Conservation (phyloP, 2,113 vertebrate genomes). For the Neodontobutis hainanensis region DNA sequence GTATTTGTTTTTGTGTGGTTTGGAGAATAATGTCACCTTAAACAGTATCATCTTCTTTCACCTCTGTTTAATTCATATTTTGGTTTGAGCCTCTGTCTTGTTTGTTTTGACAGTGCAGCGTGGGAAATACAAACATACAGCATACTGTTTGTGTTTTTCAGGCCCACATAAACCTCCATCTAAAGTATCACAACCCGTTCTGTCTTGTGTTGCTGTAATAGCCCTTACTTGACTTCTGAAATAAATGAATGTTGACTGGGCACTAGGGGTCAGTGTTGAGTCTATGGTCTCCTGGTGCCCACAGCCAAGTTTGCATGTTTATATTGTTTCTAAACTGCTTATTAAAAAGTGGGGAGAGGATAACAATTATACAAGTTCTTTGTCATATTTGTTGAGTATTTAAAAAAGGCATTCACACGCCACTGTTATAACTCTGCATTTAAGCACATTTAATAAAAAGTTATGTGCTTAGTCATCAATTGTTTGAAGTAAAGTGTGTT, state of each 20-base stretch:
- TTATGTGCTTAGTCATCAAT: constrained; percentile 34
- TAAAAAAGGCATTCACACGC: constrained; percentile 16
- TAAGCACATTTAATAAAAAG: constrained; percentile 36
- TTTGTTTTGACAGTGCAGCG: constrained; percentile 65
- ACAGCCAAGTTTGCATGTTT: constrained; percentile 29
- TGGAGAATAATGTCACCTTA: constrained; percentile 52
- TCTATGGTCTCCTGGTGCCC: constrained; percentile 26
- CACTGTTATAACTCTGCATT: constrained; percentile 21
- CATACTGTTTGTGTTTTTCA: constrained; percentile 53
- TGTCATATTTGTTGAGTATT: constrained; percentile 22
- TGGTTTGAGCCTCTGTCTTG: constrained; percentile 52
- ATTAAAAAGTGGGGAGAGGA: constrained; percentile 37
- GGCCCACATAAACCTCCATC: constrained; percentile 43
- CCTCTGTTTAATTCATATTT: constrained; percentile 69
- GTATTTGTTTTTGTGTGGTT: constrained; percentile 54
- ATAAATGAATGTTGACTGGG: constrained; percentile 14
- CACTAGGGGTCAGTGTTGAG: constrained; percentile 75
- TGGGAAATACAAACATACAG: constrained; percentile 68
- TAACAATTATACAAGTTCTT: constrained; percentile 27
- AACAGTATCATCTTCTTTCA: constrained; percentile 56
- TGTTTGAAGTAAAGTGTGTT: constrained; percentile 58
- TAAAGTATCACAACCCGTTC: constrained; percentile 29
- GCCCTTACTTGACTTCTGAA: constrained; percentile 20
- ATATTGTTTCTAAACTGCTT: constrained; percentile 18
- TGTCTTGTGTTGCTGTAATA: constrained; percentile 33